These are phyloP conservation scores for Harpagoxenus sublaevis DNA, from an alignment of 2,888 invertebrate genomes.

Conservation along the genomic window DNA sequence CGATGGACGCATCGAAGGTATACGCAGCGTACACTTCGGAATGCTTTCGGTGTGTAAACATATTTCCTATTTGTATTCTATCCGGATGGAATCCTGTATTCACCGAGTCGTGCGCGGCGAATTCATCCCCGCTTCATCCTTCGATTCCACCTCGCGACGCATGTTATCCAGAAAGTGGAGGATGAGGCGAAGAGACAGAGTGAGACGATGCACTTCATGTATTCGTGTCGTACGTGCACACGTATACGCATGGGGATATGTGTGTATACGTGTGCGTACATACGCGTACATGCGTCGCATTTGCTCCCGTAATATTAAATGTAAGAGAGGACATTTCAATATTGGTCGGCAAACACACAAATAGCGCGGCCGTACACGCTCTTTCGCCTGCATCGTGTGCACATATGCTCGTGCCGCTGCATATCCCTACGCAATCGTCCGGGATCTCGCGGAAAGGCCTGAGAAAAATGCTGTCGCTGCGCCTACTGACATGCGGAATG, in stretches of 20 bases:
- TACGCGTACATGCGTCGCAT: constrained; percentile 61
- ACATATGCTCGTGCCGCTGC: neutral
- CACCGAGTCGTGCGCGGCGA: constrained; percentile 49
- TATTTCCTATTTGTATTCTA: constrained; percentile 83
- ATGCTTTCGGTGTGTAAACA: constrained; percentile 79
- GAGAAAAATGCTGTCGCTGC: constrained; percentile 50
- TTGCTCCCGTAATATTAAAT: constrained; percentile 79
- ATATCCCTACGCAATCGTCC: constrained; percentile 49
- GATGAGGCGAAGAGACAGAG: constrained; percentile 43
- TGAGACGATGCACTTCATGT: constrained; percentile 16
- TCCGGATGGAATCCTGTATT: constrained; percentile 75
- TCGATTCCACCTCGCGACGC: constrained; percentile 36
- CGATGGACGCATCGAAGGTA: constrained; percentile 18
- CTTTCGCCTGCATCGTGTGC: constrained; percentile 6
- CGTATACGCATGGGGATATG: neutral
- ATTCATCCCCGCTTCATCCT: constrained; percentile 51
- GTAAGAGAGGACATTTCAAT: constrained; percentile 81
- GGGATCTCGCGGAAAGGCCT: constrained; percentile 26
- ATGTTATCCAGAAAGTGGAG: constrained; percentile 19
- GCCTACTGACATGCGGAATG: constrained; percentile 56
- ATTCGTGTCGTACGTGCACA: constrained; percentile 19
- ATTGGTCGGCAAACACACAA: constrained; percentile 76
- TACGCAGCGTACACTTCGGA: constrained; percentile 19
- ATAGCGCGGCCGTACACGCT: constrained; percentile 52
- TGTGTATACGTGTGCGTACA: too few species aligned